Evolutionary conservation across 2,113 vertebrate species (phyloP).

Genomic region (Mellivora capensis): DNA sequence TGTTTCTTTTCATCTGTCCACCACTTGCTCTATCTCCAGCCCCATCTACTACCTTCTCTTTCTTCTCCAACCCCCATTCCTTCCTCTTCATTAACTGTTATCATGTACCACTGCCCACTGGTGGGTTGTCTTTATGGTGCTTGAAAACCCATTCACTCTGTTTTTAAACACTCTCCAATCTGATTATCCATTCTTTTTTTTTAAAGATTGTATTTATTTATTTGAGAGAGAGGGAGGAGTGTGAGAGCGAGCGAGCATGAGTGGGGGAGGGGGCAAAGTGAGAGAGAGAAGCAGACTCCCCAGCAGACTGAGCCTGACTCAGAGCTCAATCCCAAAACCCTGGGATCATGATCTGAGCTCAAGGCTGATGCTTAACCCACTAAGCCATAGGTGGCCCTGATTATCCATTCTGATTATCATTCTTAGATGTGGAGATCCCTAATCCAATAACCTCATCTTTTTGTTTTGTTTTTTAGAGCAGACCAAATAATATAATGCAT

Average conservation of each 20-base stretch:
- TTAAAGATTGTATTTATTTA: background rate
- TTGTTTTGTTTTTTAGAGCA: background rate
- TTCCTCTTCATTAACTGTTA: too few species aligned
- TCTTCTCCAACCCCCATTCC: background rate
- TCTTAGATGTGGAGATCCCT: background rate
- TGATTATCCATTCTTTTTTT: background rate
- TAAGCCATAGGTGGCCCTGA: background rate
- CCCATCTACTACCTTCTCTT: rapidly evolving
- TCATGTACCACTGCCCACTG: background rate
- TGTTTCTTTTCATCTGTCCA: background rate
- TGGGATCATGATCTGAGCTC: background rate
- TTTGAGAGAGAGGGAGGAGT: background rate
- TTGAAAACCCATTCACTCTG: background rate
- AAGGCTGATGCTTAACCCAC: background rate
- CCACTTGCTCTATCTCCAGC: background rate
- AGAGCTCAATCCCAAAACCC: background rate
- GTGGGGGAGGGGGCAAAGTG: background rate
- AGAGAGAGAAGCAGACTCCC: background rate
- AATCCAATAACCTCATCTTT: background rate
- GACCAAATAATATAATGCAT: background rate
- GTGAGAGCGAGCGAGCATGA: background rate
- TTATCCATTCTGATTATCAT: background rate
- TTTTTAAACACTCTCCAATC: background rate
- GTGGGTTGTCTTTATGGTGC: background rate
- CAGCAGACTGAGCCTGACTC: background rate